Conservation (phyloP, 1,140 invertebrate species). For the Drosophila melanogaster region Release_6_plus_ISO1_MT NT_033779.5:9139501-9140000, state of each 20-base stretch:
- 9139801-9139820: conserved; percentile 29
- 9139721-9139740: conserved; percentile 51
- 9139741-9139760: conserved; percentile 8
- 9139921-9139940: conserved; percentile 46
- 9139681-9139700: conserved; percentile 16
- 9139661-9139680: conserved; percentile 36
- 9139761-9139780: conserved; percentile 24
- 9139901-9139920: conserved; percentile 24
- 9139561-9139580: conserved; percentile 73
- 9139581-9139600: conserved; percentile 11
- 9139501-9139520: conserved; percentile 59
- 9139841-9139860: conserved; percentile 44
- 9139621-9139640: conserved; percentile 8
- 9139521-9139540: conserved; percentile 60
- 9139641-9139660: conserved; percentile 31
- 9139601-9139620: conserved; percentile 34
- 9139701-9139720: conserved; percentile 31
- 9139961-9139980: conserved; percentile 53
- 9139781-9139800: conserved; percentile 28
- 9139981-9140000: conserved; percentile 26
- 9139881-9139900: conserved; percentile 10
- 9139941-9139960: conserved; percentile 27
- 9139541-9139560: conserved; percentile 62
- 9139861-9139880: conserved; percentile 72
- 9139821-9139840: conserved; percentile 45